Percentiles rank a stretch among this genome's conserved stretches.
phyloP scores from a whole-genome alignment of 2,113 vertebrate species.

The Pangasianodon gigas region DNA sequence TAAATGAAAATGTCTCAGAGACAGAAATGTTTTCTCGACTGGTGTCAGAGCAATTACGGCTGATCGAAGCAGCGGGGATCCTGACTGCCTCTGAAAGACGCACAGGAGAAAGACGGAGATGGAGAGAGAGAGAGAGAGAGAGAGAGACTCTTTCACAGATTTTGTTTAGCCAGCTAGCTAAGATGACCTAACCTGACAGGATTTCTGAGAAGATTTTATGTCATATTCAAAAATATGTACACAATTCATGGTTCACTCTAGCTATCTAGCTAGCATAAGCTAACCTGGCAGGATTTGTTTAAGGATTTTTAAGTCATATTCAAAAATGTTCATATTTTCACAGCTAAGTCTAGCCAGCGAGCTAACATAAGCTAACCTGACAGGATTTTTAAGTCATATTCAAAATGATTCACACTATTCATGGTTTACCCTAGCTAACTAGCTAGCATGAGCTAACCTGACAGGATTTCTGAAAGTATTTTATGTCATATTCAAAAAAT shows the following conservation, averaged over 20 bases:
- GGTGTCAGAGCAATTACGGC: constrained; percentile 63
- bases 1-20: constrained; percentile 66
- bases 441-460: neutral
- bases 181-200: neutral
- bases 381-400: neutral
- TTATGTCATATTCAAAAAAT: neutral
- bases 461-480: neutral
- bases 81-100: neutral
- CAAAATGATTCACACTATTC: neutral
- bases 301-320: neutral
- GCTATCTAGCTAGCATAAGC: neutral
- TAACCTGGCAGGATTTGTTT: neutral
- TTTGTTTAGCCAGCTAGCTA: neutral
- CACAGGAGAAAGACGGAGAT: neutral
- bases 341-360: too few species aligned
- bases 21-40: constrained; percentile 61
- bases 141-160: neutral
- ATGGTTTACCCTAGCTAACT: neutral
- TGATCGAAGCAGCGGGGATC: constrained; percentile 42
- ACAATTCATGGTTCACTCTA: neutral
- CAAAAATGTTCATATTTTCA: neutral
- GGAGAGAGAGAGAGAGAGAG: neutral
- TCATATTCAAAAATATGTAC: neutral
- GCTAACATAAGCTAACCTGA: neutral
- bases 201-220: neutral